These are phyloP conservation scores for Oxyteleia sp. DNA, from an alignment of 2,888 invertebrate species.

Conservation along the genomic window DNA sequence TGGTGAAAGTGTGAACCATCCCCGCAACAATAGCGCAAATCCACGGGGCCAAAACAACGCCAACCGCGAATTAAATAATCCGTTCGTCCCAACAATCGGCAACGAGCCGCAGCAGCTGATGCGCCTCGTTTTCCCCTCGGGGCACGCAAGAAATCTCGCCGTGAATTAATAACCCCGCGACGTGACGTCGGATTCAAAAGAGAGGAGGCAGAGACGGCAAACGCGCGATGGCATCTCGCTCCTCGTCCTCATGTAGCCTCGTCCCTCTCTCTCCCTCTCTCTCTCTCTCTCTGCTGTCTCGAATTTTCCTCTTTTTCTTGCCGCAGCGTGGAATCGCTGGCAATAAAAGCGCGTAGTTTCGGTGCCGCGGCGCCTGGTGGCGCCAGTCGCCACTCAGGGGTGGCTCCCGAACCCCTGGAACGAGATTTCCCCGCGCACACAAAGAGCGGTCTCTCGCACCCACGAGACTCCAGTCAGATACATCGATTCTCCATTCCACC, in stretches of 20 bases:
- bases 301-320: constrained; percentile 27
- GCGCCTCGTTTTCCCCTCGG: constrained; percentile 19
- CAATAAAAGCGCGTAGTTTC: constrained; percentile 80
- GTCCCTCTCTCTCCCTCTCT: background rate
- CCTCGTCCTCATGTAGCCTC: too few relatives aligned
- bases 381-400: constrained; percentile 83
- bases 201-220: constrained; percentile 12
- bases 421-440: constrained; percentile 52
- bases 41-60: too few relatives aligned
- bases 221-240: too few relatives aligned
- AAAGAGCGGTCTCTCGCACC: constrained; percentile 26
- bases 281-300: background rate
- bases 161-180: constrained; percentile 68
- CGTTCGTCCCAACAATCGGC: constrained; percentile 37
- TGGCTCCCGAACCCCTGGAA: constrained; percentile 64
- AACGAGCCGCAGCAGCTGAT: constrained; percentile 53
- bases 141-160: constrained; percentile 54
- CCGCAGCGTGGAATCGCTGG: constrained; percentile 41
- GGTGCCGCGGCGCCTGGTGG: constrained; percentile 82
- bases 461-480: constrained; percentile 53
- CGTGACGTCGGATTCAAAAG: constrained; percentile 61
- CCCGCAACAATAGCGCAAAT: too few relatives aligned
- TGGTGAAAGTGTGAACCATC: too few relatives aligned
- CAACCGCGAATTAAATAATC: constrained; percentile 23
- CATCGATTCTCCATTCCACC: constrained; percentile 66